A percentile compares a stretch with the other conserved stretches of the same genome.
Evolutionary conservation across 2,797 vertebrate genomes (phyloP).

Genomic region (Enteromius afrohamiltoni): DNA sequence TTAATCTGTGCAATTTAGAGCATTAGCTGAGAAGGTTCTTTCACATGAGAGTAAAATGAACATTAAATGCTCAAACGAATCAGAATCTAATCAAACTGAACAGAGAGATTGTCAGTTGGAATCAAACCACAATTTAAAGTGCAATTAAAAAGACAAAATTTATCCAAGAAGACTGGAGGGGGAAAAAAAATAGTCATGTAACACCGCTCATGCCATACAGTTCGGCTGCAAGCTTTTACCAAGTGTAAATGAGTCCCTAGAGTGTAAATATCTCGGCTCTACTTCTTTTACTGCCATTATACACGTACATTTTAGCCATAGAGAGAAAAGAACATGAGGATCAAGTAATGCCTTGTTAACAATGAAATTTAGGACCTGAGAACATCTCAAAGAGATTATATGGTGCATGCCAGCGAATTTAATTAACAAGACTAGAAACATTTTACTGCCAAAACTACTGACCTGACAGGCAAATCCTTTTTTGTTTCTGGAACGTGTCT

Average conservation of each 20-base stretch:
- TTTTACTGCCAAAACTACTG: background rate
- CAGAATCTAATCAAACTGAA: background rate
- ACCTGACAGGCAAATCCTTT: background rate
- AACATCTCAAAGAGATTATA: constrained; percentile 9
- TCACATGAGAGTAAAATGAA: background rate
- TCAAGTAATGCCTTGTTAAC: constrained; percentile 23
- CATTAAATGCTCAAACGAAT: background rate
- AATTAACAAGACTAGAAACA: background rate
- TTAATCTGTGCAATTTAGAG: background rate
- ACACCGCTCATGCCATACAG: background rate
- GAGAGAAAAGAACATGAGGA: background rate
- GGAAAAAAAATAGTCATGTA: too few species aligned
- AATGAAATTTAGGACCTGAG: constrained; percentile 1
- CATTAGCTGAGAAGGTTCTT: background rate
- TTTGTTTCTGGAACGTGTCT: background rate
- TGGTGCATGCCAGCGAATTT: background rate
- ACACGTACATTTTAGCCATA: background rate
- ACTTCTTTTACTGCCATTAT: constrained; percentile 11
- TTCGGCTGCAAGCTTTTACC: constrained; percentile 10
- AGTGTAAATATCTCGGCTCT: constrained; percentile 14
- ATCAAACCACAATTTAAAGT: background rate
- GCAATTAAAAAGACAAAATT: background rate
- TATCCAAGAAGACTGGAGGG: background rate
- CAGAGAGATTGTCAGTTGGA: background rate
- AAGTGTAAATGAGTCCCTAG: constrained; percentile 23